Percentiles rank a stretch among this genome's conserved stretches.
Conservation (phyloP, 2,888 invertebrate species). For the Euplagia quadripunctaria region DNA sequence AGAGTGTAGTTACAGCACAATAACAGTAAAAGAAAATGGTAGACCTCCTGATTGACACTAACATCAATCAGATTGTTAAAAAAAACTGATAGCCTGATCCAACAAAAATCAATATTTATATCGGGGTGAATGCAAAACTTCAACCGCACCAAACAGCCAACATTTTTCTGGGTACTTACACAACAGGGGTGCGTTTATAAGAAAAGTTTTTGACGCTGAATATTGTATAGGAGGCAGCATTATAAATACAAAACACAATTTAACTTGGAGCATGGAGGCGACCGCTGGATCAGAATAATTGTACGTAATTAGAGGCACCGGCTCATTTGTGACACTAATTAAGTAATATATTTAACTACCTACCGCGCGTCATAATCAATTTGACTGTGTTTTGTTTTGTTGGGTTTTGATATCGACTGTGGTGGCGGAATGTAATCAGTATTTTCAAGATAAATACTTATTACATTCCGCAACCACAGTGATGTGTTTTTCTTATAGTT, state of each 20-base stretch:
- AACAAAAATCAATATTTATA: conserved; percentile 15
- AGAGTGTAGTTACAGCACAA: too few species aligned
- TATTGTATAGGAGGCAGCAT: conserved; percentile 51
- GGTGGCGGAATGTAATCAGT: neutral
- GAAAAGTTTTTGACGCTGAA: conserved; percentile 48
- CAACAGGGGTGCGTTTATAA: conserved; percentile 36
- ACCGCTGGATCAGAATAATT: conserved; percentile 52
- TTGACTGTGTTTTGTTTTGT: conserved; percentile 17
- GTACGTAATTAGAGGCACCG: conserved; percentile 56
- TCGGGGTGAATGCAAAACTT: conserved; percentile 20
- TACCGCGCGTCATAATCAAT: conserved; percentile 23
- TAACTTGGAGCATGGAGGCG: conserved; percentile 57
- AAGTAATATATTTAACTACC: conserved; percentile 55
- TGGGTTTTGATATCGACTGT: neutral
- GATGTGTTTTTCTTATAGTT: neutral
- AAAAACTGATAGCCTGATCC: too few species aligned
- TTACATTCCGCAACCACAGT: neutral
- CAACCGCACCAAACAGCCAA: conserved; percentile 13
- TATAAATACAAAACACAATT: conserved; percentile 60
- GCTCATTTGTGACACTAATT: conserved; percentile 58
- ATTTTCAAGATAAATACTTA: too few species aligned
- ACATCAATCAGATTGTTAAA: too few species aligned
- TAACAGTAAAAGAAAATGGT: too few species aligned
- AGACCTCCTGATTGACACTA: too few species aligned
- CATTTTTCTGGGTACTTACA: conserved; percentile 23